Evolutionary conservation across 2,888 invertebrate genomes (phyloP).

Genomic region (Drosophila vallismaia): DNA sequence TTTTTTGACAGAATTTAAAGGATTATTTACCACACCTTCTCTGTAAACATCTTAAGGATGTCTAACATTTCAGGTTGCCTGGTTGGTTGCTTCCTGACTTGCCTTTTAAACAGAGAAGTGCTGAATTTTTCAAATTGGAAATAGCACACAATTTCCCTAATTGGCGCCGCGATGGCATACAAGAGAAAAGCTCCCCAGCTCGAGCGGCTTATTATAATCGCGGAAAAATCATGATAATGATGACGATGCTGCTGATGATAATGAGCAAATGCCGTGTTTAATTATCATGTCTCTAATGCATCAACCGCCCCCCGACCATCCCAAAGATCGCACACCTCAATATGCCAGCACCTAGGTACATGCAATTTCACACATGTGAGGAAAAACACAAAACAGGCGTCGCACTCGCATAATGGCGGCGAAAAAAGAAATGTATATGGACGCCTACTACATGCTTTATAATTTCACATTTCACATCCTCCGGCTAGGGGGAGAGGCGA

Average conservation of each 20-base stretch:
- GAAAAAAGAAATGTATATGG: conserved; percentile 1
- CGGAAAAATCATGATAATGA: conserved; percentile 58
- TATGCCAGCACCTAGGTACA: conserved; percentile 52
- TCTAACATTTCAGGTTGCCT: conserved; percentile 25
- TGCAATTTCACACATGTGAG: conserved; percentile 68
- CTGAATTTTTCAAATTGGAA: conserved; percentile 80
- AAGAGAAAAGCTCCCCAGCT: conserved; percentile 23
- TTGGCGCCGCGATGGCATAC: conserved; percentile 69
- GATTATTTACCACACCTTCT: not conserved
- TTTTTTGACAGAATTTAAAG: no score
- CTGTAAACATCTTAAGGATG: not conserved
- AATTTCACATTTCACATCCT: conserved; percentile 42
- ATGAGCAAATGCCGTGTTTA: conserved; percentile 66
- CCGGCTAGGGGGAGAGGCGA: conserved; percentile 13
- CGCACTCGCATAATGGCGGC: conserved; percentile 59
- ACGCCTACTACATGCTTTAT: conserved; percentile 2
- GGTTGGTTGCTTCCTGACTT: conserved; percentile 26
- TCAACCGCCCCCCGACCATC: conserved; percentile 15
- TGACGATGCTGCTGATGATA: conserved; percentile 54
- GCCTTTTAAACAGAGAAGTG: conserved; percentile 49
- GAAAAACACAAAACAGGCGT: conserved; percentile 58
- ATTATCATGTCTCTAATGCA: conserved; percentile 61
- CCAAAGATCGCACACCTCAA: conserved; percentile 6
- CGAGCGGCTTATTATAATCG: conserved; percentile 66
- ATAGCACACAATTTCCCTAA: conserved; percentile 84